phyloP scores from a whole-genome alignment of 2,888 invertebrate genomes.

The Rotaria macrura region DNA sequence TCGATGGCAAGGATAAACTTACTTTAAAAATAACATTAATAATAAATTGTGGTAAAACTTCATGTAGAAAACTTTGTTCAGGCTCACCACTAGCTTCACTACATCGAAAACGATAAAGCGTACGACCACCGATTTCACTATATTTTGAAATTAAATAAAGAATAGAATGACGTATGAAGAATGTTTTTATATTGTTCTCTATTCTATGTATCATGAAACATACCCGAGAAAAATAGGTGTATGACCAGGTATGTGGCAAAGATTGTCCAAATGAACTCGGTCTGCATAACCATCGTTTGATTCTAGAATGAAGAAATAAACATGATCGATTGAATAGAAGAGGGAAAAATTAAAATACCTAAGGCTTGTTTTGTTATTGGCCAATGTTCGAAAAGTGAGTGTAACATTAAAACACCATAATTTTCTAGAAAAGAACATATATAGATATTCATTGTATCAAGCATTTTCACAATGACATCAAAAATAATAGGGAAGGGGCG shows the following conservation, averaged over 20 bases:
- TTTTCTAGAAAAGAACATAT: conserved; percentile 66
- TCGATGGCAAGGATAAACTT: conserved; percentile 35
- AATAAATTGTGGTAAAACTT: conserved; percentile 90
- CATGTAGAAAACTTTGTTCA: conserved; percentile 76
- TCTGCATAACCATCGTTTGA: conserved; percentile 37
- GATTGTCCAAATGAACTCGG: conserved; percentile 34
- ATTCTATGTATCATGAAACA: neutral
- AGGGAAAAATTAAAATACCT: neutral
- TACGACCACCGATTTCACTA: conserved; percentile 60
- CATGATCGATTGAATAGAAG: no score
- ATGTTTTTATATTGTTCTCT: no score
- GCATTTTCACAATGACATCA: no score
- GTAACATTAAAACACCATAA: conserved; percentile 79
- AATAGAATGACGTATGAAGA: no score
- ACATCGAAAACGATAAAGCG: conserved; percentile 74
- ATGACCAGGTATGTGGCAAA: conserved; percentile 8
- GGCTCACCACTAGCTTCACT: conserved; percentile 87
- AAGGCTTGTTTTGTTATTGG: conserved; percentile 44
- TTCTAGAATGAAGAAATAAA: no score
- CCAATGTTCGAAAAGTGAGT: conserved; percentile 91
- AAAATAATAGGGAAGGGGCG: no score
- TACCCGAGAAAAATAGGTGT: neutral
- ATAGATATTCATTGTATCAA: neutral
- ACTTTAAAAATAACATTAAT: conserved; percentile 84
- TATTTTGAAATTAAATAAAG: no score